Evolutionary conservation across 1,140 invertebrate genomes (phyloP).

Genomic region (Drusus annulatus): DNA sequence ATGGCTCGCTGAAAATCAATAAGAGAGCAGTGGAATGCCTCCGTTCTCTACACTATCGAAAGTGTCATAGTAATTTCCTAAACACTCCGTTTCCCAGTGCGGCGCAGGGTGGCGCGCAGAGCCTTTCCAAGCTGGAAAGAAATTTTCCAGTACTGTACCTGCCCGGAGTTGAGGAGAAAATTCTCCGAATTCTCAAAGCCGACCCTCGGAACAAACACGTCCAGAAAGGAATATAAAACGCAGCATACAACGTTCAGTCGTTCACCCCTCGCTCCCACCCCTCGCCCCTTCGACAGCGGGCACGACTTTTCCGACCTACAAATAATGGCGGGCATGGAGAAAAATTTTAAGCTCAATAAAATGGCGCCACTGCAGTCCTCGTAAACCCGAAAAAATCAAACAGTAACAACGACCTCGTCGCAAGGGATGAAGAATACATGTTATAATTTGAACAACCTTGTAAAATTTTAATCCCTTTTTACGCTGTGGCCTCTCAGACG

Average conservation of each 20-base stretch:
- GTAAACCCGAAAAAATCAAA: not conserved
- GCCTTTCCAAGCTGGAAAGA: too few relatives aligned
- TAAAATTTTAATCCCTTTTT: not conserved
- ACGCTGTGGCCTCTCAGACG: not conserved
- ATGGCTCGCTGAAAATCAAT: too few relatives aligned
- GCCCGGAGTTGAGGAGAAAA: too few relatives aligned
- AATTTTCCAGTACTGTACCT: too few relatives aligned
- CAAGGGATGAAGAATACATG: not conserved
- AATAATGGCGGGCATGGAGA: not conserved
- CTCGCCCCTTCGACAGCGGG: not conserved
- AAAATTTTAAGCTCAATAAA: constrained; percentile 31
- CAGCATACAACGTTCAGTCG: too few relatives aligned
- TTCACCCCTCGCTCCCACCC: not conserved
- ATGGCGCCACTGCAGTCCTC: constrained; percentile 6
- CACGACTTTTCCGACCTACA: constrained; percentile 27
- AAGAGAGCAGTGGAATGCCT: too few relatives aligned
- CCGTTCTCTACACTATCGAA: too few relatives aligned
- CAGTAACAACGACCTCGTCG: not conserved
- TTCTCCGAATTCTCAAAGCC: too few relatives aligned
- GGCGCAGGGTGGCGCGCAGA: too few relatives aligned
- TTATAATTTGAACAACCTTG: too few relatives aligned
- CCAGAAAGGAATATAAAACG: not conserved
- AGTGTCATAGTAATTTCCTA: too few relatives aligned
- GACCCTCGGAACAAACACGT: not conserved
- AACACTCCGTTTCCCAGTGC: too few relatives aligned